Percentiles rank a stretch among this genome's conserved stretches.
Conservation (phyloP, 2,113 vertebrate genomes). For the Zosterops borbonicus region DNA sequence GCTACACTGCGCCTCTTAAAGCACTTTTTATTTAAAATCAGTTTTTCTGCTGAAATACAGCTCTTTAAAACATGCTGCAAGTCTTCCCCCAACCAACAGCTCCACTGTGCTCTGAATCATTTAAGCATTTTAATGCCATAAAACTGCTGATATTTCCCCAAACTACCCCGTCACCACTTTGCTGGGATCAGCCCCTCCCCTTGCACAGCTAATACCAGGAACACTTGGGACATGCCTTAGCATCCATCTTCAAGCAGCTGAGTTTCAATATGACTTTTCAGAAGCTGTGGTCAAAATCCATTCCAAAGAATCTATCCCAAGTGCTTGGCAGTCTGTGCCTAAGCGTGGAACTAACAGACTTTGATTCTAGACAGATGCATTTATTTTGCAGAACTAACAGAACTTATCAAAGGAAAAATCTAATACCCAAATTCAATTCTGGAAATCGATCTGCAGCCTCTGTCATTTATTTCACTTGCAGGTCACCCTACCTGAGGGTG, state of each 20-base stretch:
- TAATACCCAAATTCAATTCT: not conserved
- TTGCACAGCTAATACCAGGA: no score
- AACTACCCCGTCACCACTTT: fast-evolving
- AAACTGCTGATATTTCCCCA: not conserved
- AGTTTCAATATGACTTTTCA: not conserved
- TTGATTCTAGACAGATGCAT: not conserved
- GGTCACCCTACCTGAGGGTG: not conserved
- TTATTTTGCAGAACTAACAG: not conserved
- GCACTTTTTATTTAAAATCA: not conserved
- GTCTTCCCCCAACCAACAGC: not conserved
- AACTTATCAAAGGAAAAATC: not conserved
- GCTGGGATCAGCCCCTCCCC: not conserved
- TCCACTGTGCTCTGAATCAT: not conserved
- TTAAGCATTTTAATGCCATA: fast-evolving
- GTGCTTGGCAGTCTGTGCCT: not conserved
- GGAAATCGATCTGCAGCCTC: not conserved
- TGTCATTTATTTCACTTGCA: not conserved
- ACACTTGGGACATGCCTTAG: not conserved
- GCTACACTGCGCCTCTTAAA: fast-evolving
- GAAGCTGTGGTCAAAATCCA: not conserved
- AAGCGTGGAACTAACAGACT: not conserved
- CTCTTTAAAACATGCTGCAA: no score
- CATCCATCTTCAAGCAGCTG: not conserved
- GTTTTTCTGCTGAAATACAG: not conserved
- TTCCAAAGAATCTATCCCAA: not conserved